Conservation (phyloP, 2,797 vertebrate genomes). For the Thaleichthys pacificus region DNA sequence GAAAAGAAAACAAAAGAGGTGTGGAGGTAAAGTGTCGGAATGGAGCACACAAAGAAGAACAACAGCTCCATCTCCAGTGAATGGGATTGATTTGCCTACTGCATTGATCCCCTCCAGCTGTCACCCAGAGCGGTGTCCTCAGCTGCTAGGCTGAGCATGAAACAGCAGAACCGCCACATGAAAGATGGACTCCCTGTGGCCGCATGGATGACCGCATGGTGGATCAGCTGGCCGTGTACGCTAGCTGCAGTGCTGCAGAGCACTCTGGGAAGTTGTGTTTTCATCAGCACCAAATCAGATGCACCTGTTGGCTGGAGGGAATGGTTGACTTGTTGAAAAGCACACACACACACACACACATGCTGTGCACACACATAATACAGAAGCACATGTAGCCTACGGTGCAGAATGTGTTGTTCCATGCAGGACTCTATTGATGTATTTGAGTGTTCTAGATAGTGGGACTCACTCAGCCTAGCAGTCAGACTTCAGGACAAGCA, state of each 20-base stretch:
- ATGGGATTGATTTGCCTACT: constrained; percentile 7
- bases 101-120: constrained; percentile 10
- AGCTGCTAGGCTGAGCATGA: constrained; percentile 45
- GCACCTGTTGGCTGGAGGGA: constrained; percentile 47
- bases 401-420: too few species aligned
- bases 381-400: background rate
- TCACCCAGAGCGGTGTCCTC: background rate
- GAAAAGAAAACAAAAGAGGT: background rate
- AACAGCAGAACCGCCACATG: constrained; percentile 41
- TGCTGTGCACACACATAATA: background rate
- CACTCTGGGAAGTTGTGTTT: constrained; percentile 45
- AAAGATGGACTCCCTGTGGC: constrained; percentile 41
- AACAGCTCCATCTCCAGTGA: background rate
- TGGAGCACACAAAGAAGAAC: background rate
- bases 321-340: constrained; percentile 5
- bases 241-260: constrained; percentile 2
- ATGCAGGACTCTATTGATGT: too few species aligned
- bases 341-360: background rate
- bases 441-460: too few species aligned
- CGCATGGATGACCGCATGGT: background rate
- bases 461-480: too few species aligned
- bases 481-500: too few species aligned
- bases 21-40: background rate
- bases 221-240: background rate
- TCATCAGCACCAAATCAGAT: constrained; percentile 59